Base-by-base conservation (phyloP, 2,888 invertebrate species). In the Diaprepes abbreviatus region DNA sequence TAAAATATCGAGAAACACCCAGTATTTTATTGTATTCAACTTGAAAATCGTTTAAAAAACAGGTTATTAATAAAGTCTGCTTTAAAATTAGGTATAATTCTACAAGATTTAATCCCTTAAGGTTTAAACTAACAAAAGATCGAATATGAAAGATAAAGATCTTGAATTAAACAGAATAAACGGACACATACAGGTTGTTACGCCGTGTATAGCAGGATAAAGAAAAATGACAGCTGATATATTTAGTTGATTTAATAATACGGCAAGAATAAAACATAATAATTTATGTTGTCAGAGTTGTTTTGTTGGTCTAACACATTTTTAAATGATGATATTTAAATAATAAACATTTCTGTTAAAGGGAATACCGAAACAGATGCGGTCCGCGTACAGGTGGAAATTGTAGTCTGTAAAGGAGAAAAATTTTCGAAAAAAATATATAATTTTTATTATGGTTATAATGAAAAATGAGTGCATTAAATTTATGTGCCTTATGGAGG, bases 161-260 rank as follows among this genome's bases (percentile, higher is more conserved):
- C 70, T 65, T 28, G 55, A 70, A 70, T 65, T 70, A 70, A 70
- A 65, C 70, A 65, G 45, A 65, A 59, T 60, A 70, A 59, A 40
- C 70, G 28, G 60, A 70, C 58, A 66, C 36, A 70, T 60, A 70
- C 65, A 70, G 60, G 65, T 65, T 70, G 70, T 66, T 48, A 28
- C 33, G 33, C 33, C 40, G 35, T 63, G 60, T 65, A 60, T 31
- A 54, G 31, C 59, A 24, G 65, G 70, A 70, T 70, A 70, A 70
- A 70, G 65, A 70, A 66, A 65, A 65, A 70, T 66, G 70, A 70
- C 70, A 70, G 65, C 59, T 45, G 70, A 70, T 70, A 70, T 66
- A 60, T 70, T 70, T 70, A 60, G 65, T 66, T 60, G 70, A 70
- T 60, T 70, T 66, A 70, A 70, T 70, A 70, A 70, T 48, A 45